Evolutionary conservation across 2,888 invertebrate species (phyloP), one percentile per base, ranked within the genome.

Genomic region (Crepidodera aurea): DNA sequence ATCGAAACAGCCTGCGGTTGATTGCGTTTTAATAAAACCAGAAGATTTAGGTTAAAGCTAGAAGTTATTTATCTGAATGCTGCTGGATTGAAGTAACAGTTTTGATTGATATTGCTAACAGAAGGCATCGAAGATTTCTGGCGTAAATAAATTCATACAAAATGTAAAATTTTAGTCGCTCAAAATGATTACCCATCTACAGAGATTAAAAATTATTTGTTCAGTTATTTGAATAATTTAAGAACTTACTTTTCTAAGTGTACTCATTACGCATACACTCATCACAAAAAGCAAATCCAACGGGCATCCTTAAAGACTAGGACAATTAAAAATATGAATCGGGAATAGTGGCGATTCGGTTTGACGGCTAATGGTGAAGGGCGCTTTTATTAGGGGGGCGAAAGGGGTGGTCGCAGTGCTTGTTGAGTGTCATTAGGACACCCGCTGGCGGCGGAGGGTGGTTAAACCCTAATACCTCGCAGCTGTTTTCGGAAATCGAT

Each of bases 401-500:
- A 69, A 76, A 73, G 73, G 77, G 75, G 75, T 72, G 65, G 60
- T 64, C 65, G 68, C 70, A 65, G 68, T 70, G 72, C 69, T 58
- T 69, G 75, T 76, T 72, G 77, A 79, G 78, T 79, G 77, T 78
- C 79, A 78, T 79, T 78, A 79, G 76, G 73, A 75, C 78, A 78
- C 78, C 77, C 78, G 72, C 76, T 69, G 74, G 71, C 75, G 71
- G 74, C 71, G 60, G 75, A 74, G 78, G 77, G 77, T 72, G 74
- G 74, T 71, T 68, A 63, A 55, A 65, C 48, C 54, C 71, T 57
- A 57, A 57, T 50, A 25, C 57, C 71, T 65, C 65, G 72, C 71
- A 71, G 71, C 72, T 71, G 71, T 71, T 73, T 69, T 68, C 65
- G 48, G 70, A 63, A 73, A 71, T 73, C 73, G 71, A 73, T 73